Evolutionary conservation across 1,140 invertebrate genomes (phyloP).

Genomic region (Stenopsyche tienmushanensis): DNA sequence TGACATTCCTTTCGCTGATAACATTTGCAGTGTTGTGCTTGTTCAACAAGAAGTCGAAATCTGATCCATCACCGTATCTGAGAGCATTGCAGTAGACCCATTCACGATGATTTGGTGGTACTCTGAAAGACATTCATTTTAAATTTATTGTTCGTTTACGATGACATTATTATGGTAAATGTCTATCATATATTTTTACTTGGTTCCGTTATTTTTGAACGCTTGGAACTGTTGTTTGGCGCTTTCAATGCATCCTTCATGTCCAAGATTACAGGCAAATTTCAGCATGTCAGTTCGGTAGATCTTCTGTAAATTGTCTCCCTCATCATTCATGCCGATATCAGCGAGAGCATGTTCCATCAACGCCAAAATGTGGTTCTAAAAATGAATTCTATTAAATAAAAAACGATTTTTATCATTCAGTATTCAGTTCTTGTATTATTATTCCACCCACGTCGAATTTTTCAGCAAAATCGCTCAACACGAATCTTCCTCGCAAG

Average conservation of each 20-base stretch:
- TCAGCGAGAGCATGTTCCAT: neutral
- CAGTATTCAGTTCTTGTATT: too few relatives aligned
- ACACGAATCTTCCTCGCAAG: constrained; percentile 43
- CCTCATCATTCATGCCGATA: constrained; percentile 37
- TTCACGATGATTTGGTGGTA: constrained; percentile 57
- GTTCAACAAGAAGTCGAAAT: constrained; percentile 57
- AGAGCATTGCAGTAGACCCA: constrained; percentile 64
- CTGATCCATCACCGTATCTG: constrained; percentile 49
- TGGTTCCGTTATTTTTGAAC: constrained; percentile 45
- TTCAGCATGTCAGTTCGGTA: constrained; percentile 55
- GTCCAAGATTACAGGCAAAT: constrained; percentile 57
- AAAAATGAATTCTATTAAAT: too few relatives aligned
- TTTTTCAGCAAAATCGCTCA: too few relatives aligned
- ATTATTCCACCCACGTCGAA: too few relatives aligned
- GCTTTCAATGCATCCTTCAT: constrained; percentile 55
- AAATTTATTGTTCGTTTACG: too few relatives aligned
- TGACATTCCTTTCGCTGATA: constrained; percentile 54
- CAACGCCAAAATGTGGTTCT: neutral
- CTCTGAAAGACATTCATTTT: constrained; percentile 44
- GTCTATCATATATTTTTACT: constrained; percentile 1
- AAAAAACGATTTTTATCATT: too few relatives aligned
- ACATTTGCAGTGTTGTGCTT: constrained; percentile 53
- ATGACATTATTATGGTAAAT: too few relatives aligned
- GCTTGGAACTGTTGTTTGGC: constrained; percentile 53
- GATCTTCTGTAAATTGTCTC: constrained; percentile 51